These are phyloP conservation scores for Cervus canadensis DNA, from an alignment of 2,113 vertebrate species.

Conservation along the genomic window DNA sequence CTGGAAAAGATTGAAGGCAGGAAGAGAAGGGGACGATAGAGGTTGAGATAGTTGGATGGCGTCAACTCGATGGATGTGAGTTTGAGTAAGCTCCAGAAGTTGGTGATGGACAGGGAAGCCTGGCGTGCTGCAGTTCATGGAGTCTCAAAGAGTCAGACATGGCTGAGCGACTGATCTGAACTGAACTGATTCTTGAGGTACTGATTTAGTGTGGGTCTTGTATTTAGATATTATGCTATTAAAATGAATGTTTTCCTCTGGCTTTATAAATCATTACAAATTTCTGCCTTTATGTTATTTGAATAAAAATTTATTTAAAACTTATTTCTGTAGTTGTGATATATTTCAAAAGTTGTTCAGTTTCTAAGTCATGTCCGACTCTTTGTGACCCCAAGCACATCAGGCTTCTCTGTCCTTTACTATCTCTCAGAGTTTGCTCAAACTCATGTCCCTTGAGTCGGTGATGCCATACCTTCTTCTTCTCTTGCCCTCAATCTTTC, in stretches of 20 bases:
- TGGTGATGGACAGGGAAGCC: background rate
- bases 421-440: background rate
- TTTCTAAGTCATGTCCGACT: background rate
- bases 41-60: background rate
- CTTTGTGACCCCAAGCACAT: background rate
- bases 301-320: slow-evolving; percentile 30
- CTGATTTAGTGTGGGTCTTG: background rate
- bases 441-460: background rate
- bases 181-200: background rate
- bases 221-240: background rate
- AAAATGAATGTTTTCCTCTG: background rate
- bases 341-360: background rate
- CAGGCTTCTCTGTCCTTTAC: background rate
- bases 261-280: slow-evolving; percentile 6
- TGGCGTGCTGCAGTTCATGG: background rate
- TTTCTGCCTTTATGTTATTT: slow-evolving; percentile 11
- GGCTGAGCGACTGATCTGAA: background rate
- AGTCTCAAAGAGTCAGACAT: background rate
- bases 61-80: background rate
- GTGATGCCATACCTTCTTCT: background rate
- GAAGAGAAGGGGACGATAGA: background rate
- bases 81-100: background rate
- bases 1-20: background rate
- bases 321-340: background rate
- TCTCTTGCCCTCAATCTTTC: background rate